Evolutionary conservation across 2,888 invertebrate genomes (phyloP), one percentile per base, ranked within the genome.

Genomic region (Geotrupes spiniger): DNA sequence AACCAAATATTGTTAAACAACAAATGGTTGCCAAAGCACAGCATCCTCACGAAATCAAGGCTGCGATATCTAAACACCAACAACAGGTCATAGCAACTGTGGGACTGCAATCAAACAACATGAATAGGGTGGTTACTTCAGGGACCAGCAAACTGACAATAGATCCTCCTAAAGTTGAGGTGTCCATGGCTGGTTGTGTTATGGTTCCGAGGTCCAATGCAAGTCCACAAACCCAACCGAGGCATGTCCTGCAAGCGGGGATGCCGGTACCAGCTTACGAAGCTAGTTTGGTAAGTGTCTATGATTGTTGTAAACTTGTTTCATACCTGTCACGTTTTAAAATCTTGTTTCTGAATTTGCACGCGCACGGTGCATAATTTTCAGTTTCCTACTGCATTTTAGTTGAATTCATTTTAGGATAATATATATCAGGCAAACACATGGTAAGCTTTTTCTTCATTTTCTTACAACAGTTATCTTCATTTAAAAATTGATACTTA

Each of bases 201-300:
- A 73, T 78, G 69, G 77, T 78, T n/a, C 76, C 77, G 15, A 59
- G 72, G 46, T 57, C 63, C 4, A 61, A 59, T 38, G 60, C 59
- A 3, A 63, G 70, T 6, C 77, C 77, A 2, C 78, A 77, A 61
- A 75, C 76, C 44, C 76, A 76, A 59, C 68, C 77, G n/a, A 76
- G 81, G 26, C 76, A 78, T 45, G 70, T 78, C 15, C 57, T 78
- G 49, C 78, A 78, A 41, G 70, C 78, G 2, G 78, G 78, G 14
- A 73, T 83, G 58, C 78, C 83, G 12, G 77, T 82, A 33, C 76
- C 83, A 10, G 75, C 81, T 10, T 85, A 79, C 60, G 85, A 84
- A 62, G 77, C 81, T 6, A 81, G 79, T 66, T 72, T 89, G 85
- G 90, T 91, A 76, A 85, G 85, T 71, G 50, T 14, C n/a, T n/a